These are phyloP conservation scores for Micronycteris hirsuta DNA, from an alignment of 2,113 vertebrate genomes.

Conservation along the genomic window DNA sequence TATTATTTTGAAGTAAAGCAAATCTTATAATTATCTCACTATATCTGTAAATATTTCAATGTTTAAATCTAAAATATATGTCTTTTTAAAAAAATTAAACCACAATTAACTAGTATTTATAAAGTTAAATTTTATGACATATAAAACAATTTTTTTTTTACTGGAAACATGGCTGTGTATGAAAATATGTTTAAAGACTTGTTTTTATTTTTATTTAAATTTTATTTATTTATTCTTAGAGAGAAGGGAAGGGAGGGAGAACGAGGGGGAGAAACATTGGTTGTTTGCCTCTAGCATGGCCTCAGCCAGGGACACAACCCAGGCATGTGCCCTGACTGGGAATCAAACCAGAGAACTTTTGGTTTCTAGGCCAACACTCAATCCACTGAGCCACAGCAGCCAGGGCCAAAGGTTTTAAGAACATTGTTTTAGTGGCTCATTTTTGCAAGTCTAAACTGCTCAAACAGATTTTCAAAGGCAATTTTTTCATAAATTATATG, in stretches of 20 bases:
- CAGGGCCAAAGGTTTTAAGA: conserved; percentile 1
- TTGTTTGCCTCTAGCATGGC: too few species aligned
- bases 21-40: not conserved
- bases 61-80: not conserved
- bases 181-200: conserved; percentile 36
- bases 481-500: not conserved
- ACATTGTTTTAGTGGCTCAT: not conserved
- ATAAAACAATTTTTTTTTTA: not conserved
- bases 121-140: conserved; percentile 14
- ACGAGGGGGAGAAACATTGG: too few species aligned
- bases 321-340: too few species aligned
- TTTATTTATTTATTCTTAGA: too few species aligned
- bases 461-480: not conserved
- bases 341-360: too few species aligned
- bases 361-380: too few species aligned
- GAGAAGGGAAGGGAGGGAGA: too few species aligned
- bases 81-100: not conserved
- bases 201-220: not conserved
- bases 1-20: conserved; percentile 5
- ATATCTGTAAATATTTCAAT: conserved; percentile 23
- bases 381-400: too few species aligned
- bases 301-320: too few species aligned
- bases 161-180: not conserved
- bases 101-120: not conserved
- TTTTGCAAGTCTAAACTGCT: not conserved